Evolutionary conservation across 2,888 invertebrate genomes (phyloP).

Genomic region (Apeira syringaria): DNA sequence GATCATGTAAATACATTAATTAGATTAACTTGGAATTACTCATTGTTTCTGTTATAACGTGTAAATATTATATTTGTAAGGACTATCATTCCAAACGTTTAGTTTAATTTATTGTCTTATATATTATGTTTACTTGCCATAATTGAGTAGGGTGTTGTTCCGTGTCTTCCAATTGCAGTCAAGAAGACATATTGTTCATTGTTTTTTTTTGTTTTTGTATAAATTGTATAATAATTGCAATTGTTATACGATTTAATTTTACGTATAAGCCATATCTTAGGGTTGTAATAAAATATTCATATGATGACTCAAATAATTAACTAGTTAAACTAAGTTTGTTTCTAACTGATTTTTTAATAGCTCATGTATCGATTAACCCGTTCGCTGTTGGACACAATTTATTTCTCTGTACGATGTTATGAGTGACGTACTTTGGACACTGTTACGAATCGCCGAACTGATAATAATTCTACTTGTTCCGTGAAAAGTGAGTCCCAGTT

Average conservation of each 20-base stretch:
- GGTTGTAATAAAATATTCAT: conserved; percentile 40
- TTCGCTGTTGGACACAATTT: too few relatives aligned
- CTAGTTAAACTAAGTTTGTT: too few relatives aligned
- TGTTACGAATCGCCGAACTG: too few relatives aligned
- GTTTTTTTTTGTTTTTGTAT: conserved; percentile 72
- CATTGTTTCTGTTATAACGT: conserved; percentile 73
- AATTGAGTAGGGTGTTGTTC: conserved; percentile 67
- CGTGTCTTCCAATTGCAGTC: conserved; percentile 72
- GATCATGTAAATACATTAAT: conserved; percentile 47
- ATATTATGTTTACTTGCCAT: conserved; percentile 80
- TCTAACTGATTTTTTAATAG: too few relatives aligned
- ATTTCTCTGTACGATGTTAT: too few relatives aligned
- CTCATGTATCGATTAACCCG: too few relatives aligned
- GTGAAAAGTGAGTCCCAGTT: too few relatives aligned
- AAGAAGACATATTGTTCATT: conserved; percentile 64
- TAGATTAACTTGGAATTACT: conserved; percentile 43
- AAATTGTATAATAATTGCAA: conserved; percentile 63
- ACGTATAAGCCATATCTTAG: conserved; percentile 46
- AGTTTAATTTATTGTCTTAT: conserved; percentile 73
- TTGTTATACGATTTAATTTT: conserved; percentile 60
- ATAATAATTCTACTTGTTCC: too few relatives aligned
- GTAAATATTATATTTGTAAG: conserved; percentile 71
- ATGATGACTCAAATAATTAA: too few relatives aligned
- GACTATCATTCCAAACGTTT: conserved; percentile 76
- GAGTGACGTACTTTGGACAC: too few relatives aligned